These are phyloP conservation scores for Thamnophis sirtalis DNA, from an alignment of 2,113 vertebrate species.

Conservation along the genomic window DNA sequence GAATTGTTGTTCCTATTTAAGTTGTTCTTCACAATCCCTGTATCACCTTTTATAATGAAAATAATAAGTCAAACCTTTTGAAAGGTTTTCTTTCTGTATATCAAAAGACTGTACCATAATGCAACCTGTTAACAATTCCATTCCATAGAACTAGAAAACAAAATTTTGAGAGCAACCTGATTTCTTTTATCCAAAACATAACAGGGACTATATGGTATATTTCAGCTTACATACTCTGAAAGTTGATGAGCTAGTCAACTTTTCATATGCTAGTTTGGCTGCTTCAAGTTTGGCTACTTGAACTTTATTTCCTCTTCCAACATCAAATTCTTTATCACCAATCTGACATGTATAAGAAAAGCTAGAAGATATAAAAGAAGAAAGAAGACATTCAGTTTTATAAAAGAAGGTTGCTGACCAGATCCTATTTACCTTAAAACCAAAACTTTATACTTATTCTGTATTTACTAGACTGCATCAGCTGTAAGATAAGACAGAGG, in stretches of 20 bases:
- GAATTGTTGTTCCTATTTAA: not conserved
- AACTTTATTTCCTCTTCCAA: conserved; percentile 21
- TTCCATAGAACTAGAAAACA: not conserved
- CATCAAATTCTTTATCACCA: not conserved
- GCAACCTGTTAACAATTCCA: not conserved
- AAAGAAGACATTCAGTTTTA: not conserved
- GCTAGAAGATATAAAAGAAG: conserved; percentile 48
- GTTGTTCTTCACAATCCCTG: not conserved
- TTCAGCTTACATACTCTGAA: conserved; percentile 16
- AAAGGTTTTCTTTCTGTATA: not conserved
- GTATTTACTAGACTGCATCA: not conserved
- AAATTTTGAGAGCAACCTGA: not conserved
- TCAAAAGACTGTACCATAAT: not conserved
- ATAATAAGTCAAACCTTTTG: not conserved
- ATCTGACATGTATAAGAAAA: conserved; percentile 47
- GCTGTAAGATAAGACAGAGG: not conserved
- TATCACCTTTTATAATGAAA: not conserved
- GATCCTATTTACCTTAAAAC: not conserved
- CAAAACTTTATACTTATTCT: not conserved
- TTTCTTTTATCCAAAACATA: not conserved
- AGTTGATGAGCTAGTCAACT: accelerated
- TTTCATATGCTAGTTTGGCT: conserved; percentile 46
- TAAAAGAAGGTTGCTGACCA: not conserved
- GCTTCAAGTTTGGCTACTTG: conserved; percentile 58
- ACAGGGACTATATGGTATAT: not conserved